These are phyloP conservation scores for Heliconius hortense DNA, from an alignment of 2,888 invertebrate species.

Conservation along the genomic window DNA sequence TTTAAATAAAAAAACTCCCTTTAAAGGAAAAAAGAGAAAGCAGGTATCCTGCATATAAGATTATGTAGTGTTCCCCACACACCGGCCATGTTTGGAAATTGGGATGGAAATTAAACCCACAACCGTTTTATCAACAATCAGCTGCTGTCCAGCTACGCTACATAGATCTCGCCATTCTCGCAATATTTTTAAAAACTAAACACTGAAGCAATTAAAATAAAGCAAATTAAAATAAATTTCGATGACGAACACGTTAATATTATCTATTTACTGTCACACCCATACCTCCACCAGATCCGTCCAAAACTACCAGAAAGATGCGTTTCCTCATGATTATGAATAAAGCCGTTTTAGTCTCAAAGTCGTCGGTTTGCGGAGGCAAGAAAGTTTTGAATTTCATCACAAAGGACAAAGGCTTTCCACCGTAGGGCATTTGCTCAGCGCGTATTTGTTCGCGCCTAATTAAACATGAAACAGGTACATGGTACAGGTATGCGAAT, in stretches of 20 bases:
- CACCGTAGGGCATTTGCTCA: conserved; percentile 73
- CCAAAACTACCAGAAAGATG: conserved; percentile 3
- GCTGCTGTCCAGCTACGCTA: neutral
- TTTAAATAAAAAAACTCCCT: too few species aligned
- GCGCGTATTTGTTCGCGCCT: conserved; percentile 78
- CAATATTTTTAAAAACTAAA: neutral
- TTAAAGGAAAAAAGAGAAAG: too few species aligned
- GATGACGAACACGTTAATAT: too few species aligned
- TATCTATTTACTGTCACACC: too few species aligned
- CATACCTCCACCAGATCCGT: neutral
- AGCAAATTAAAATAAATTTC: too few species aligned
- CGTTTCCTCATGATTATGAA: conserved; percentile 61
- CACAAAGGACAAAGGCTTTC: conserved; percentile 75
- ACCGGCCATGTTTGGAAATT: neutral
- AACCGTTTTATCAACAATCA: neutral
- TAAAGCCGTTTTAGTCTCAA: conserved; percentile 68
- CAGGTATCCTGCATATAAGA: too few species aligned
- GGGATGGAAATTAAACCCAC: neutral
- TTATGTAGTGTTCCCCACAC: too few species aligned
- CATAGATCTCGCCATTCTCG: neutral
- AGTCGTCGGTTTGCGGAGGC: conserved; percentile 64
- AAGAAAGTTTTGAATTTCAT: conserved; percentile 74
- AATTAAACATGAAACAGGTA: conserved; percentile 77
- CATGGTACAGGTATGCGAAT: conserved; percentile 61
- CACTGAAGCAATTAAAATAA: neutral